phyloP scores from a whole-genome alignment of 2,797 vertebrate genomes.

The Borostomias antarcticus region DNA sequence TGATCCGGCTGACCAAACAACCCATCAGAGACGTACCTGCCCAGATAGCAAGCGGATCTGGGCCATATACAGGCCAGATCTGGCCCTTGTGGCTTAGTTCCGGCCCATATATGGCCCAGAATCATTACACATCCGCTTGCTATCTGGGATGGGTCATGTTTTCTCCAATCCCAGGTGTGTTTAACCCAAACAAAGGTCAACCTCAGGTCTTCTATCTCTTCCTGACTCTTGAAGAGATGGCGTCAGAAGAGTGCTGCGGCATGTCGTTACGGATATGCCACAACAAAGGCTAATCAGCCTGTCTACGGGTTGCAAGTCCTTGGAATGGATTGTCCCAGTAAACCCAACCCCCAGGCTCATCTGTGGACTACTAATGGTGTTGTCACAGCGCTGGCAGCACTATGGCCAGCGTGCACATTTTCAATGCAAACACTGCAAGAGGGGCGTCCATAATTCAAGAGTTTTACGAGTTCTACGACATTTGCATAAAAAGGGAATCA shows the following conservation, averaged over 20 bases:
- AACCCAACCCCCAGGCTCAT: slow-evolving; percentile 62
- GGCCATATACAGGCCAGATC: no score
- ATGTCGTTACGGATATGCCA: slow-evolving; percentile 62
- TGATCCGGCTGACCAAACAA: no score
- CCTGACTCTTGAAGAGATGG: slow-evolving; percentile 68
- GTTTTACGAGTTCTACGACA: background rate
- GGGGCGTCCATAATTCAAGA: slow-evolving; percentile 46
- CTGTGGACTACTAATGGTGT: slow-evolving; percentile 66
- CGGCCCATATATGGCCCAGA: no score
- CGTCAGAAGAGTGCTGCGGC: slow-evolving; percentile 24
- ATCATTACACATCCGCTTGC: no score
- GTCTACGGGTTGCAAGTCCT: slow-evolving; percentile 34
- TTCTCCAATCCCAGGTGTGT: no score
- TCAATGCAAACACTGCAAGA: slow-evolving; percentile 51
- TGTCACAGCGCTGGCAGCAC: slow-evolving; percentile 55
- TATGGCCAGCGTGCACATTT: slow-evolving; percentile 50
- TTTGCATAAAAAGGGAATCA: no score
- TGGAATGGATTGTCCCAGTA: slow-evolving; percentile 50
- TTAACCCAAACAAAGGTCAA: no score
- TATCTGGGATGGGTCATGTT: no score
- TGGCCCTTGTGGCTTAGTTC: no score
- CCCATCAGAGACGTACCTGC: no score
- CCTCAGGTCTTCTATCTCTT: no score
- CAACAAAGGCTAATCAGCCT: slow-evolving; percentile 42
- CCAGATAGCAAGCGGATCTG: no score